Base-by-base conservation (phyloP, 1,140 invertebrate species). In the Cepaea nemoralis region DNA sequence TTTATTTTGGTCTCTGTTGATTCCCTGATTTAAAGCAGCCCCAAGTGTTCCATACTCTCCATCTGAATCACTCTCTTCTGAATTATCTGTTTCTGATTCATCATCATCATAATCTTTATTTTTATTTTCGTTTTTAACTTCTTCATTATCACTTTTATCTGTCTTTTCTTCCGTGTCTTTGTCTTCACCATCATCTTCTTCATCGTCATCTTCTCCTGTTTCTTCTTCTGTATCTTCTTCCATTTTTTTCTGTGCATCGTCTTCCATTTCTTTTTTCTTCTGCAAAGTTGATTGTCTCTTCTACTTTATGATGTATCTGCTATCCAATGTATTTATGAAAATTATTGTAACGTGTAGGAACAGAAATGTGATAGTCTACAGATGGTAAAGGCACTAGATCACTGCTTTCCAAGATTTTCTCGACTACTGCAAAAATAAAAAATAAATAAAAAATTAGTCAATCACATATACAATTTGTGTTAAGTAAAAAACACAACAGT, bases 381-480 rank as follows among this genome's bases (percentile, higher is more conserved):
- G 39, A 67, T 69, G 59, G 59, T 31, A 79, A 39, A 19, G 40
- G 66, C 14, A 79, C 39, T 45, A 14, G 77, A 31, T 67, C 77
- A 42, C 8, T n/a, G 27, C 27, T 42, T 19, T 37, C 24, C 77
- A 79, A n/a, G 39, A 66, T 67, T 27, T 31, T 37, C 39, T 69
- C 59, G 35, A 79, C 77, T 14, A 66, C 55, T 45, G 66, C 22
- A 79, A 66, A 27, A 63, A 33, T 39, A n/a, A n/a, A n/a, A n/a
- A n/a, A n/a, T n/a, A n/a, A n/a, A n/a, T n/a, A n/a, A n/a, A n/a
- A n/a, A n/a, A n/a, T n/a, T n/a, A n/a, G n/a, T n/a, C n/a, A n/a
- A n/a, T n/a, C n/a, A n/a, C n/a, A n/a, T n/a, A n/a, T n/a, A n/a
- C n/a, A n/a, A n/a, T n/a, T n/a, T n/a, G n/a, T n/a, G n/a, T n/a